Base-by-base conservation (phyloP, 2,888 invertebrate species). In the Microctonus aethiopoides region DNA sequence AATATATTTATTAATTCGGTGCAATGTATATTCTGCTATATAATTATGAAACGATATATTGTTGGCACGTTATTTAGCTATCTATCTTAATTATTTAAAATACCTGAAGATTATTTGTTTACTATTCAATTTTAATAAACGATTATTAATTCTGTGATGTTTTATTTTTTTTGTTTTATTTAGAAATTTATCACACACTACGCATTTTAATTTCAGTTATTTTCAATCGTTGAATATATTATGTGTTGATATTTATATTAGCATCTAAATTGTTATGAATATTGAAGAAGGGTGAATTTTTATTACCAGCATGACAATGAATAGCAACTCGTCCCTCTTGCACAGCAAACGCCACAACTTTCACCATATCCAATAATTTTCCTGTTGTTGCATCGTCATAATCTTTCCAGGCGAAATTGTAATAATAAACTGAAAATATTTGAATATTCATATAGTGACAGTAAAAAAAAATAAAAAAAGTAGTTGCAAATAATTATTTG, bases 391-490 rank as follows among this genome's bases (percentile, higher is more conserved):
- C 93, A 70, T 94, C 93, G 0, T 94, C 94, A 85, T 95, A 96
- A 86, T 96, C 96, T 41, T 92, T 91, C 92, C 94, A 94, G 2
- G 93, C 93, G 84, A 95, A 96, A 88, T 96, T 96, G 89, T 96
- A 96, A 87, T 94, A 95, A 86, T 92, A 96, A 74, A 96, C 95
- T 95, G 89, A 32, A 87, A n/a, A 87, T 74, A 64, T 46, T 7
- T 3, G 2, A 46, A 46, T 46, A 46, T 46, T 16, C 2, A 46
- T 5, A 6, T 0, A 20, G 6, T 46, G 6, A 7, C 7, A 9
- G n/a, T 1, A 34, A 69, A 71, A 24, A 52, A n/a, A 52, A 51
- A 29, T n/a, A 1, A 24, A 13, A 13, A 41, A 41, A 41, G 3
- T 41, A 3, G 10, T 52, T 10, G 16, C 22, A 52, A 10, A 20